These are phyloP conservation scores for Sparus aurata DNA, from an alignment of 2,797 vertebrate species.

Conservation along the genomic window DNA sequence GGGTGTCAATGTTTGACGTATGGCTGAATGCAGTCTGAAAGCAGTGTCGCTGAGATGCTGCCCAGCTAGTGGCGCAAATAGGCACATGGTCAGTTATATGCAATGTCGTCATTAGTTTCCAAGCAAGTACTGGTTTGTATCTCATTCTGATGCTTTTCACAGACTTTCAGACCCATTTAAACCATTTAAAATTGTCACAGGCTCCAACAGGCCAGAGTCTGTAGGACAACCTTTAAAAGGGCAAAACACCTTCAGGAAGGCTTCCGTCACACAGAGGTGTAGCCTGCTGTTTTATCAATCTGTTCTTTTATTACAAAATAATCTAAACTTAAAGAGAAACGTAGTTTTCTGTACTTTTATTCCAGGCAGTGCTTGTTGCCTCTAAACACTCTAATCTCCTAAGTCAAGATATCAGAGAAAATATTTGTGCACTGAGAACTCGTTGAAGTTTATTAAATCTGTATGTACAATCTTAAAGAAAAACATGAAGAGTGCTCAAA, in stretches of 20 bases:
- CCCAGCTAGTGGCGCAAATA: constrained; percentile 11
- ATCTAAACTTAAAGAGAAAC: background rate
- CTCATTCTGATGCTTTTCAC: constrained; percentile 11
- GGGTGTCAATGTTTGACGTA: constrained; percentile 43
- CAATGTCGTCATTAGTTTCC: constrained; percentile 1
- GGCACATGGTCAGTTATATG: background rate
- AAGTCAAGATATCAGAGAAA: constrained; percentile 4
- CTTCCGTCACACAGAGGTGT: constrained; percentile 33
- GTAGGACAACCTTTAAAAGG: constrained; percentile 46
- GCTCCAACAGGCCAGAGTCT: constrained; percentile 30
- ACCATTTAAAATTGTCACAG: constrained; percentile 42
- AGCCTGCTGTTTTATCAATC: constrained; percentile 14
- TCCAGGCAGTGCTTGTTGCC: constrained; percentile 10
- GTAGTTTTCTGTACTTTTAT: background rate
- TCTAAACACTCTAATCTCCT: constrained; percentile 9
- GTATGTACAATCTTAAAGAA: constrained; percentile 16
- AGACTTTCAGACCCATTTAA: constrained; percentile 31
- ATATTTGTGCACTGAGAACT: constrained; percentile 1
- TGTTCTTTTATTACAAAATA: background rate
- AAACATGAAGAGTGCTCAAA: constrained; percentile 17
- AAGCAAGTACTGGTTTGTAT: background rate
- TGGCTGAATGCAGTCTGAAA: constrained; percentile 41
- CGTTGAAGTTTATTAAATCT: constrained; percentile 18
- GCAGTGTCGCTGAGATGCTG: constrained; percentile 18
- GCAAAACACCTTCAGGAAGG: constrained; percentile 40